Percentiles rank a stretch among this genome's conserved stretches.
Evolutionary conservation across 2,797 vertebrate genomes (phyloP).

Genomic region (Halcyon smyrnensis): DNA sequence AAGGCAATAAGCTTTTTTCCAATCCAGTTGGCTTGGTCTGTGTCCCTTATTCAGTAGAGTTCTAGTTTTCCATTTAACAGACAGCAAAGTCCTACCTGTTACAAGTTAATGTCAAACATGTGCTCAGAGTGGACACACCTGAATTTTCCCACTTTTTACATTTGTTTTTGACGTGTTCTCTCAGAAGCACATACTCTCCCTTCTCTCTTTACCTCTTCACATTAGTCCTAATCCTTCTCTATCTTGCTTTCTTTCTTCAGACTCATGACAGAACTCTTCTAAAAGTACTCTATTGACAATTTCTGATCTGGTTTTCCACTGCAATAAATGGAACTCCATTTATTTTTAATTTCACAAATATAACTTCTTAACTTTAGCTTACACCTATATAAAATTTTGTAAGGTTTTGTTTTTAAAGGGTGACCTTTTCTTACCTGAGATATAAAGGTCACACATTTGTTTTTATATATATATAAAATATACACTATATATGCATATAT

Average conservation of each 20-base stretch:
- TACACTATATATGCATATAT: neutral
- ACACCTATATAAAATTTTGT: neutral
- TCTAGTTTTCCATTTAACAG: neutral
- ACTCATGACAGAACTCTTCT: neutral
- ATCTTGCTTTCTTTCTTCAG: conserved; percentile 4
- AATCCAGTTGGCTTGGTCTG: neutral
- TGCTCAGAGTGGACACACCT: neutral
- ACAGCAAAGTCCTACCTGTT: neutral
- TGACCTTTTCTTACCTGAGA: neutral
- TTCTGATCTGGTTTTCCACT: conserved; percentile 38
- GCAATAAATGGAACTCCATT: conserved; percentile 35
- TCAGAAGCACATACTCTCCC: neutral
- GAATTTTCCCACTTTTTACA: neutral
- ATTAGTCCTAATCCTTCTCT: conserved; percentile 15
- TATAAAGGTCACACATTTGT: neutral
- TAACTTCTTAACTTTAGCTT: conserved; percentile 12
- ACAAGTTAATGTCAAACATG: neutral
- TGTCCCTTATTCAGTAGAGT: neutral
- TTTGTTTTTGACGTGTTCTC: neutral
- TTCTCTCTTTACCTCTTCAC: neutral
- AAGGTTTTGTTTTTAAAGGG: conserved; percentile 3
- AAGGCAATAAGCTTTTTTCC: neutral
- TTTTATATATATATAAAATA: neutral
- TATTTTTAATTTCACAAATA: conserved; percentile 17
- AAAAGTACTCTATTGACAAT: neutral